Evolutionary conservation across 2,888 invertebrate genomes (phyloP), one percentile per base, ranked within the genome.

Genomic region (Cheilosia grossa): DNA sequence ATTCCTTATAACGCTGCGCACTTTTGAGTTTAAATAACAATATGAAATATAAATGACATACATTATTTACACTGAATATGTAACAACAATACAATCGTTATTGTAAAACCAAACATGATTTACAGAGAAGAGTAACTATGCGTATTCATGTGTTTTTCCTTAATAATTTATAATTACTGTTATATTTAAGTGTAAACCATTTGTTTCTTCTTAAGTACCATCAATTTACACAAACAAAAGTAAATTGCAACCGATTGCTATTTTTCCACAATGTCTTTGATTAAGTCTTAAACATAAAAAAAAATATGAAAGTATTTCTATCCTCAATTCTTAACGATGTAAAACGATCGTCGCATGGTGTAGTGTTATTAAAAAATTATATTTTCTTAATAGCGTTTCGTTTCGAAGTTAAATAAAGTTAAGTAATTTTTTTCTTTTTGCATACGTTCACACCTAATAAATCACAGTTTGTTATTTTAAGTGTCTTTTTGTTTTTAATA

Each of bases 401-500:
- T 72, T 72, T 72, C 59, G 80, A 73, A 79, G 56, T 56, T 15
- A 15, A 77, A 51, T 49, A 53, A 42, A n/a, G 19, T 66, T 21
- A 53, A 37, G n/a, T 54, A 27, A 4, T 10, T 42, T 51, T 15
- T 30, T 74, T 61, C 49, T 63, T 24, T 59, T 79, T 69, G 77
- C 56, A 56, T 85, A 49, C 44, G 81, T 85, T 83, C 87, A 87
- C 86, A 81, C 81, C 77, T 87, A 82, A 81, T 79, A 83, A 87
- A 88, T 87, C 87, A 88, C 87, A 88, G 87, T 86, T 88, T 87
- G 85, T 82, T 87, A 82, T 87, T 79, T 86, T 83, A 82, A 87
- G 82, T 87, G 82, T 81, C 56, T 85, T 75, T 72, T 73, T 72
- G 67, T 56, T 61, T 33, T 79, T 67, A 37, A 53, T 30, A 44